Evolutionary conservation across 2,888 invertebrate genomes (phyloP), one percentile per base, ranked within the genome.

Genomic region (Sinhomidia bicolor): DNA sequence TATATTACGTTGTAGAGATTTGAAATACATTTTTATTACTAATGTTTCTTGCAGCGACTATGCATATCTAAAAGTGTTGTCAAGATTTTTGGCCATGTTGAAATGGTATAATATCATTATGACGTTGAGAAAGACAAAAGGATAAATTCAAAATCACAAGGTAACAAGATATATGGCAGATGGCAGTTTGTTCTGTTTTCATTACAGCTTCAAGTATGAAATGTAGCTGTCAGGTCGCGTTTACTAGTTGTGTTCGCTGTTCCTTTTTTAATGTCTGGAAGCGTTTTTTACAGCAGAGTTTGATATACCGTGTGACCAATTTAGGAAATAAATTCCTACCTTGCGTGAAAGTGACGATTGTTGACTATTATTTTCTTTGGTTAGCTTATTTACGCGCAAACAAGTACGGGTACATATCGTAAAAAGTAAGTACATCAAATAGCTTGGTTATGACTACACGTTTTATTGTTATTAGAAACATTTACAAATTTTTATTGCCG

Each of bases 341-440:
- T 54, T 79, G n/a, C n/a, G 68, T 79, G 79, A 79, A 85, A 85
- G 78, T 85, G 85, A 78, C 78, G 85, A 85, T 78, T 62, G 51
- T 20, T 85, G 51, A 20, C 65, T 80, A 14, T n/a, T 79, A n/a
- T 78, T 47, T 26, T 51, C 51, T 76, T 20, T 76, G 2, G 26
- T 36, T 51, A 12, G 4, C 29, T 44, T 74, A 3, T 26, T 1
- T 44, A 4, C 44, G 17, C 36, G 62, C 4, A 62, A 9, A 62
- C 62, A 62, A 26, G 26, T 23, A 26, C 1, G 9, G 6, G 2
- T 6, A 17, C 36, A 20, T 36, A 17, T 17, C 10, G 23, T 60
- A 41, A 26, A 62, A 23, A 62, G 9, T 44, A 41, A n/a, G 44
- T 23, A 14, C 44, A 47, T 47, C 20, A 47, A 47, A 44, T 32